phyloP scores from a whole-genome alignment of 2,888 invertebrate species.

The Pseudococcus jackbeardsleyi region DNA sequence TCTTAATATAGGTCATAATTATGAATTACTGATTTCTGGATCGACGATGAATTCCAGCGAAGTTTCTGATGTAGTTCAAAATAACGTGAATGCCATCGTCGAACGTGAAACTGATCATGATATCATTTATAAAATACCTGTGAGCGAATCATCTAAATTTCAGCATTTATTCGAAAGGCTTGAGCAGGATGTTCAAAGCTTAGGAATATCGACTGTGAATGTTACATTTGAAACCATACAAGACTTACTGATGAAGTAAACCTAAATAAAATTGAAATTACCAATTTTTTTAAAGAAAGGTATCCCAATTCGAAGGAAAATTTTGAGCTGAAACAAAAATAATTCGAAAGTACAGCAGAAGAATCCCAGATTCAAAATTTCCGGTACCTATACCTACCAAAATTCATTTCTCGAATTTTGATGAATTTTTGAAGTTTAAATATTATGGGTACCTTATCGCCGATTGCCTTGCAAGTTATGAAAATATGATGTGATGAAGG shows the following conservation, averaged over 20 bases:
- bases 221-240: not conserved
- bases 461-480: too few relatives aligned
- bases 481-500: too few relatives aligned
- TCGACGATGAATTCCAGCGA: not conserved
- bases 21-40: not conserved
- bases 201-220: not conserved
- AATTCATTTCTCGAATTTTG: too few relatives aligned
- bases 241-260: not conserved
- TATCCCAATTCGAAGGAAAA: too few relatives aligned
- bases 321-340: too few relatives aligned
- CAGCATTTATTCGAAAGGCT: not conserved
- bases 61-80: not conserved
- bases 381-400: too few relatives aligned
- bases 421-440: too few relatives aligned
- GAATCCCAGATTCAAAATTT: too few relatives aligned
- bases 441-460: too few relatives aligned
- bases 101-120: constrained; percentile 1
- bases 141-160: not conserved
- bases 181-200: not conserved
- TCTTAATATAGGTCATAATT: not conserved
- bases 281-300: too few relatives aligned
- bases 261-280: not conserved
- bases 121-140: not conserved
- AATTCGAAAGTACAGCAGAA: too few relatives aligned
- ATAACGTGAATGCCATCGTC: not conserved